Evolutionary conservation across 2,113 vertebrate genomes (phyloP).

Genomic region (Nibea coibor): DNA sequence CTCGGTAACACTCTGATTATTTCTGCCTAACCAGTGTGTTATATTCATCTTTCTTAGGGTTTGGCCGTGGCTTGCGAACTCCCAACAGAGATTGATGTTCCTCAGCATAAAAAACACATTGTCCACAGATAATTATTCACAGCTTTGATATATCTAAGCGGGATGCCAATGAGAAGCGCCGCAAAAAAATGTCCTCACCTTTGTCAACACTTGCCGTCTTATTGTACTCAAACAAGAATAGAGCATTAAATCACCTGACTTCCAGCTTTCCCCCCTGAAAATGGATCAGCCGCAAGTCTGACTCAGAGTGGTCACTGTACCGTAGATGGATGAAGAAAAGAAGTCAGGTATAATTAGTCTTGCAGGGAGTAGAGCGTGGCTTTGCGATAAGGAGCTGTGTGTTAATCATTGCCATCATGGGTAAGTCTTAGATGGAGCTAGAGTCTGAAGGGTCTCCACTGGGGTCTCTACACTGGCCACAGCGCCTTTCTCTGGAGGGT

Average conservation of each 20-base stretch:
- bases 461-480: constrained; percentile 31
- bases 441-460: constrained; percentile 63
- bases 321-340: constrained; percentile 63
- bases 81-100: constrained; percentile 65
- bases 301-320: background rate
- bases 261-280: background rate
- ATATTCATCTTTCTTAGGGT: constrained; percentile 62
- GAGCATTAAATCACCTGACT: constrained; percentile 26
- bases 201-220: constrained; percentile 26
- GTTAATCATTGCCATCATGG: constrained; percentile 81
- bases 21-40: constrained; percentile 53
- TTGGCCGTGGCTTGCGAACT: constrained; percentile 30
- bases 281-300: constrained; percentile 2
- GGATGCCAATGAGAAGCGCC: constrained; percentile 15
- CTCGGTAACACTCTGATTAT: constrained; percentile 59
- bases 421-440: constrained; percentile 73
- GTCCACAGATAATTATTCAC: constrained; percentile 57
- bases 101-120: constrained; percentile 47
- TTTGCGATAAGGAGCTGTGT: constrained; percentile 77
- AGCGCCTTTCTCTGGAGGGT: constrained; percentile 61
- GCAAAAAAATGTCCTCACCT: constrained; percentile 19
- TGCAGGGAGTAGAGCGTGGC: constrained; percentile 60
- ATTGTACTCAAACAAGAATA: constrained; percentile 10
- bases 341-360: constrained; percentile 81
- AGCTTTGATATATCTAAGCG: constrained; percentile 43